Base-by-base conservation (phyloP, 2,888 invertebrate species). In the Patella depressa region DNA sequence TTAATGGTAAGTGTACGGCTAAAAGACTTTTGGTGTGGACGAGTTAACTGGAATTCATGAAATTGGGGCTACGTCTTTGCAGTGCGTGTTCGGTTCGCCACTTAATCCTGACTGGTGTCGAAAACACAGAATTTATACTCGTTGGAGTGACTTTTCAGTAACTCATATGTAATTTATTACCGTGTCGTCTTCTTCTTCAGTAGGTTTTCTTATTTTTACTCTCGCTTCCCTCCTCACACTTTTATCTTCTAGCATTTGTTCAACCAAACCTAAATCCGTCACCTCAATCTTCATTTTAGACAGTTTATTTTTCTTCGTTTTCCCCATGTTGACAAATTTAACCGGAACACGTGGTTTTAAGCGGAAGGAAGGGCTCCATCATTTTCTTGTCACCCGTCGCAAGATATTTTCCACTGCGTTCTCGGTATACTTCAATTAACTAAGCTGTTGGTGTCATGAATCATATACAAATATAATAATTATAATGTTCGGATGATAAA, bases 191-290 rank as follows among this genome's bases (percentile, higher is more conserved):
- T 96, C 95, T 80, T 95, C 95, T 82, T 95, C 95, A 74, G 94
- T 94, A 53, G 95, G 93, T 69, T 93, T 91, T 78, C 95, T 93
- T 7, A 80, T 78, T 92, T 96, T 96, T 14, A 92, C 93, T 80
- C 95, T 93, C 82, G 93, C 94, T 89, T 94, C 95, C 65, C 92
- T 91, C 90, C 94, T 95, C 0, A 94, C 94, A 45, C 94, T 92
- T 89, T 79, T 94, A 93, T 93, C 94, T 7, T 94, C 93, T 87
- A 94, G 94, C 78, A 97, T 95, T 91, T 96, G 96, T 86, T 96
- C 94, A 29, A 95, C 95, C 76, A 97, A 92, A 12, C 94, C 91
- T 88, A 93, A 94, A 84, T 85, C 83, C 53, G 82, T 80, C 19
- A 83, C 80, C n/a, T 75, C 74, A 53, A 77, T 24, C 54, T 78